These are phyloP conservation scores for Atlantisia rogersi DNA, from an alignment of 2,113 vertebrate species.

Conservation along the genomic window DNA sequence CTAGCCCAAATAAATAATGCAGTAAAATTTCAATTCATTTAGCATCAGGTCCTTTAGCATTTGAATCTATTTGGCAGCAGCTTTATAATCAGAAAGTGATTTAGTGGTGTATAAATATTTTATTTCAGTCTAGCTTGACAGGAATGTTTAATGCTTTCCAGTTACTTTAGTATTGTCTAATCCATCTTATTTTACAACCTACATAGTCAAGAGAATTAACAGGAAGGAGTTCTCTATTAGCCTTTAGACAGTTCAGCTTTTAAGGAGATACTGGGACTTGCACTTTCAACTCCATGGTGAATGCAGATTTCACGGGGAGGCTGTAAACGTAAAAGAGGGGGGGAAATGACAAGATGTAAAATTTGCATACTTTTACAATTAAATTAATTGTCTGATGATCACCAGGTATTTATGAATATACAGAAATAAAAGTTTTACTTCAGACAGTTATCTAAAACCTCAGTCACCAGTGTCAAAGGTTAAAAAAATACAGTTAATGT, in stretches of 20 bases:
- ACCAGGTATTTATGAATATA: accelerated
- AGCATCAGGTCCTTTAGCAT: conserved; percentile 18
- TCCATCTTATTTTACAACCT: conserved; percentile 50
- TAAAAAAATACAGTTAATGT: background rate
- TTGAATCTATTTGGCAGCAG: conserved; percentile 27
- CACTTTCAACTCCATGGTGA: background rate
- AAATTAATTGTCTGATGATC: background rate
- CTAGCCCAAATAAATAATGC: conserved; percentile 47
- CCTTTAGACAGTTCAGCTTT: background rate
- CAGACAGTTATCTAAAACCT: background rate
- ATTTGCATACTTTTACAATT: background rate
- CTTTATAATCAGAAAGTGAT: conserved; percentile 54
- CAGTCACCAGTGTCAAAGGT: background rate
- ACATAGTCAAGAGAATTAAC: background rate
- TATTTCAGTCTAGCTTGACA: conserved; percentile 36
- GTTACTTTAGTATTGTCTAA: conserved; percentile 27
- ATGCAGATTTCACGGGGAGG: background rate
- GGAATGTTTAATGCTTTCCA: conserved; percentile 43
- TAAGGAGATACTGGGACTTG: background rate
- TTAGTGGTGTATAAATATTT: conserved; percentile 57
- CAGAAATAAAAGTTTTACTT: background rate
- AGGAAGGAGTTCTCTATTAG: background rate
- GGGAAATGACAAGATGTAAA: background rate
- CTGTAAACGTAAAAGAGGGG: background rate
- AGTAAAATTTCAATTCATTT: conserved; percentile 44